phyloP scores from a whole-genome alignment of 2,113 vertebrate genomes.

The Bubo scandiacus region DNA sequence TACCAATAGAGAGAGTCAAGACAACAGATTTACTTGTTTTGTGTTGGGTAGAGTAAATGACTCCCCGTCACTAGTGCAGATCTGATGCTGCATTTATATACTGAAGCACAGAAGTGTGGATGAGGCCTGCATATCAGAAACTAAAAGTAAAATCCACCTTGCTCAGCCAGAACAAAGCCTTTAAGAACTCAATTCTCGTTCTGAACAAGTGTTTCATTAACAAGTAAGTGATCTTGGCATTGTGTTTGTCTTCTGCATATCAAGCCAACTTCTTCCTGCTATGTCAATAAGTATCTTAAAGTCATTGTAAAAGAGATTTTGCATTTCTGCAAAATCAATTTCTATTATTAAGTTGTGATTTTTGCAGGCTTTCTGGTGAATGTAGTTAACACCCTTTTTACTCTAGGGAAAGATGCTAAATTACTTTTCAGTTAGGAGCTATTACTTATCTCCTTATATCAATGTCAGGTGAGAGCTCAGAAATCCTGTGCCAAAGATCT shows the following conservation, averaged over 20 bases:
- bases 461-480: background rate
- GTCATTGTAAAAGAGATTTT: background rate
- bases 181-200: background rate
- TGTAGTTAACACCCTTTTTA: background rate
- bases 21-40: background rate
- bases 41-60: background rate
- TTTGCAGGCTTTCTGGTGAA: background rate
- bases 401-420: background rate
- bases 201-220: background rate
- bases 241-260: background rate
- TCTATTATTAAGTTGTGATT: background rate
- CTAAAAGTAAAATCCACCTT: background rate
- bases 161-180: background rate
- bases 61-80: background rate
- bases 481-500: background rate
- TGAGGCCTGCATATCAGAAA: background rate
- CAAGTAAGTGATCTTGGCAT: background rate
- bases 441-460: background rate
- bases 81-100: background rate
- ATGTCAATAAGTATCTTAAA: background rate
- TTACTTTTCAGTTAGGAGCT: background rate
- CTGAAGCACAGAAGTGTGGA: background rate
- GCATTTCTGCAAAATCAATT: conserved; percentile 1
- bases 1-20: background rate
- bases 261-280: background rate